Conservation (phyloP, 2,797 vertebrate species). For the Gallirallus australis region DNA sequence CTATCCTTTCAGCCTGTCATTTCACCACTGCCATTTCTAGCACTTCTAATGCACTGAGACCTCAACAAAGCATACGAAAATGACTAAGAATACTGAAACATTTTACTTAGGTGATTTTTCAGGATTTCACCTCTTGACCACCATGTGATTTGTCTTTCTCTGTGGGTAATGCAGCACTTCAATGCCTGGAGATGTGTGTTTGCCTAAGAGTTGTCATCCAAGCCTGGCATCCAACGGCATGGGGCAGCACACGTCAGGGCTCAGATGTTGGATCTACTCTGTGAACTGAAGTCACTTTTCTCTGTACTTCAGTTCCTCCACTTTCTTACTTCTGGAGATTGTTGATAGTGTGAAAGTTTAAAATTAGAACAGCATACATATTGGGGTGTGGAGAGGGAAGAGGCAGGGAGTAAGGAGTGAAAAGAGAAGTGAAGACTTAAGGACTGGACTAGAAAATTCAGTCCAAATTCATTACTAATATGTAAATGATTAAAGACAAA, state of each 20-base stretch:
- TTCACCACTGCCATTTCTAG: not conserved
- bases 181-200: too few relatives aligned
- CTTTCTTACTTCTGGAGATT: not conserved
- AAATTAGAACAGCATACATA: not conserved
- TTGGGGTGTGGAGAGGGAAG: not conserved
- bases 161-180: too few relatives aligned
- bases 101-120: too few relatives aligned
- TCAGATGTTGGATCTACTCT: not conserved
- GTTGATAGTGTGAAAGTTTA: not conserved
- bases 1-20: not conserved
- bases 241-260: not conserved
- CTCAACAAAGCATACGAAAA: not conserved
- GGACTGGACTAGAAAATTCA: too few relatives aligned
- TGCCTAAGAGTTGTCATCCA: not conserved
- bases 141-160: too few relatives aligned
- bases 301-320: not conserved
- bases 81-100: not conserved
- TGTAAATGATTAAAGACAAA: too few relatives aligned
- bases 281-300: not conserved
- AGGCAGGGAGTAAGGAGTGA: not conserved
- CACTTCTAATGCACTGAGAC: not conserved
- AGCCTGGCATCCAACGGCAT: not conserved
- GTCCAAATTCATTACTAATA: too few relatives aligned
- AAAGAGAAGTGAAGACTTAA: too few relatives aligned
- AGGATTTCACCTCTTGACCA: too few relatives aligned